Evolutionary conservation across 2,888 invertebrate species (phyloP), one percentile per base, ranked within the genome.

Genomic region (Sericinus montela): DNA sequence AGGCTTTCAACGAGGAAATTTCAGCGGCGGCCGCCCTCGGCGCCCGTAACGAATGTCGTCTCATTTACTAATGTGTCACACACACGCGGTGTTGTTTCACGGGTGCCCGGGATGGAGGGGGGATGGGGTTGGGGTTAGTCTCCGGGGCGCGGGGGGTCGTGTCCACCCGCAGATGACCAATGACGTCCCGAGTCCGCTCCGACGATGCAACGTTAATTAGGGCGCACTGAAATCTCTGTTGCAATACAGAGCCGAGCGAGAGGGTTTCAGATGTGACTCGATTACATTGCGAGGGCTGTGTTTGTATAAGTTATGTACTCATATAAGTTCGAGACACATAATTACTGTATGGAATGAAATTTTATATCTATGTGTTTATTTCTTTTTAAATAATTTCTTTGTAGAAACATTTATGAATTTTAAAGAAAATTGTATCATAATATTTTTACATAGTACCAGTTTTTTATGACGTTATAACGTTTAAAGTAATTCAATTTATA

Each of bases 51-150:
- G 86, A 88, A 89, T 89, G 88, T 83, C 72, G 80, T 80, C 88
- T 89, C 89, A 89, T 89, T 86, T 89, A 89, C 89, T 89, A 89
- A 89, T 89, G 87, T 89, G 89, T 89, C 89, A 87, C 86, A 88
- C 80, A 83, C 89, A 89, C 81, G 79, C 87, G 83, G 80, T 74
- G 86, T 84, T 86, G 85, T 86, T 87, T 84, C 83, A 74, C 72
- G 65, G 65, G 65, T 62, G 55, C 25, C 7, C 25, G 56, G 51
- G 55, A 45, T 54, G 45, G 28, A 53, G 40, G 51, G 53, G 55
- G 48, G 60, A 53, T 54, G 54, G 58, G 61, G 60, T 60, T 62
- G 59, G 57, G 59, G 59, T 52, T 37, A 47, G 46, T 56, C 56
- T 55, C 59, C 46, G 51, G 54, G 55, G 48, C 3, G 51, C 48